Evolutionary conservation across 1,140 invertebrate species (phyloP).

Genomic region (Macrotrachela quadricornifera): DNA sequence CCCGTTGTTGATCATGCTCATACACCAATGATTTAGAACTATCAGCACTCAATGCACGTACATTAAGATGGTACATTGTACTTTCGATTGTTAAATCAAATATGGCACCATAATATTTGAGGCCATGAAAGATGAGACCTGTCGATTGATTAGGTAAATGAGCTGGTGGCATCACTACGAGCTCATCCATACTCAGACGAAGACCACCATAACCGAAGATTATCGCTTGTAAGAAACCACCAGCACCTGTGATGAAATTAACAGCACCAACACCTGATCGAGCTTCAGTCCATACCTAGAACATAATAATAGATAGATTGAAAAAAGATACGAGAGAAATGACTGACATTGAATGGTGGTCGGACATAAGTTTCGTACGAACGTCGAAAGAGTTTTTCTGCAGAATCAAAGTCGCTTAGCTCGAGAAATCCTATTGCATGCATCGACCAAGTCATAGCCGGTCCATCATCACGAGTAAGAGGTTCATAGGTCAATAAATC

Average conservation of each 20-base stretch:
- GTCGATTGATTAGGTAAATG: too few relatives aligned
- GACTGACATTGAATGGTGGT: slow-evolving; percentile 23
- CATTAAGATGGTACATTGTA: too few relatives aligned
- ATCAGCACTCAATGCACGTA: too few relatives aligned
- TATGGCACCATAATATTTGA: too few relatives aligned
- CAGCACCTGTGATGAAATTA: slow-evolving; percentile 34
- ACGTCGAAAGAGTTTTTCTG: slow-evolving; percentile 18
- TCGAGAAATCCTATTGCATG: slow-evolving; percentile 28
- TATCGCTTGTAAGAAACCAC: slow-evolving; percentile 32
- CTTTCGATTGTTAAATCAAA: too few relatives aligned
- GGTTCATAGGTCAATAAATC: slow-evolving; percentile 29
- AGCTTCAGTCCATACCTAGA: slow-evolving; percentile 31
- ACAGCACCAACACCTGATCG: slow-evolving; percentile 24
- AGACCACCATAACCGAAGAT: slow-evolving; percentile 31
- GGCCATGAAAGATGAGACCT: too few relatives aligned
- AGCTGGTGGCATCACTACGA: too few relatives aligned
- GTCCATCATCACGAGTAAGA: slow-evolving; percentile 20
- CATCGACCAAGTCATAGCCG: slow-evolving; percentile 34
- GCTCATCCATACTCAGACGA: slow-evolving; percentile 9
- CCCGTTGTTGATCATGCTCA: too few relatives aligned
- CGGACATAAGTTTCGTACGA: slow-evolving; percentile 16
- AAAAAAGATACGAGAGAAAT: background rate
- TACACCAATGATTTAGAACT: too few relatives aligned
- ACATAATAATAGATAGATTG: background rate
- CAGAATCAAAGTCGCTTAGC: slow-evolving; percentile 17